Evolutionary conservation across 2,797 vertebrate species (phyloP).

Genomic region (Ataeniobius toweri): DNA sequence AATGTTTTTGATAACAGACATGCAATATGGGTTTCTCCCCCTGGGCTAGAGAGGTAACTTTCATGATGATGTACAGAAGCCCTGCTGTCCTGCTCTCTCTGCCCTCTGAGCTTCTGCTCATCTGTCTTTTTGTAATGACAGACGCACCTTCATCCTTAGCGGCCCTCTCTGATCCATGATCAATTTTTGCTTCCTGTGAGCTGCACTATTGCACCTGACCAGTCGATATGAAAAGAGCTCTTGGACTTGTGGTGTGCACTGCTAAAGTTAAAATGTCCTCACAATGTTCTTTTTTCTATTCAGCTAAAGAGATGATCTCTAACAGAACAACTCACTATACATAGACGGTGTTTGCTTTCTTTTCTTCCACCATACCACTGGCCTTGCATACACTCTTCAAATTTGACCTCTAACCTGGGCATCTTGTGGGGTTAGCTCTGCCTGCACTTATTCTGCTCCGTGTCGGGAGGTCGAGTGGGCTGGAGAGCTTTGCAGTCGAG

Average conservation of each 20-base stretch:
- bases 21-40: constrained; percentile 32
- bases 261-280: neutral
- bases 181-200: constrained; percentile 49
- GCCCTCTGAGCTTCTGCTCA: constrained; percentile 25
- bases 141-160: constrained; percentile 83
- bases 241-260: neutral
- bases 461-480: constrained; percentile 83
- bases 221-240: constrained; percentile 5
- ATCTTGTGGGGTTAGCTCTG: constrained; percentile 63
- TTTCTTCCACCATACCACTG: constrained; percentile 34
- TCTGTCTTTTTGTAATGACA: constrained; percentile 68
- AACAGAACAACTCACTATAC: constrained; percentile 31
- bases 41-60: constrained; percentile 20
- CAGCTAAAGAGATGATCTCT: constrained; percentile 16
- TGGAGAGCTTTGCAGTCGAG: constrained; percentile 56
- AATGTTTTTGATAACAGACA: constrained; percentile 22
- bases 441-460: constrained; percentile 62
- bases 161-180: constrained; percentile 13
- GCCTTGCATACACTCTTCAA: constrained; percentile 52
- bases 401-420: constrained; percentile 70
- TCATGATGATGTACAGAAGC: constrained; percentile 51
- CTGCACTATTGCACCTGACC: neutral
- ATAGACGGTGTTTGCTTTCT: constrained; percentile 38
- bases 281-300: neutral
- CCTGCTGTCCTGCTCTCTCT: constrained; percentile 36